Percentiles rank a stretch among this genome's conserved stretches.
These are phyloP conservation scores for Engystomops pustulosus DNA, from an alignment of 2,113 vertebrate species.

Conservation along the genomic window DNA sequence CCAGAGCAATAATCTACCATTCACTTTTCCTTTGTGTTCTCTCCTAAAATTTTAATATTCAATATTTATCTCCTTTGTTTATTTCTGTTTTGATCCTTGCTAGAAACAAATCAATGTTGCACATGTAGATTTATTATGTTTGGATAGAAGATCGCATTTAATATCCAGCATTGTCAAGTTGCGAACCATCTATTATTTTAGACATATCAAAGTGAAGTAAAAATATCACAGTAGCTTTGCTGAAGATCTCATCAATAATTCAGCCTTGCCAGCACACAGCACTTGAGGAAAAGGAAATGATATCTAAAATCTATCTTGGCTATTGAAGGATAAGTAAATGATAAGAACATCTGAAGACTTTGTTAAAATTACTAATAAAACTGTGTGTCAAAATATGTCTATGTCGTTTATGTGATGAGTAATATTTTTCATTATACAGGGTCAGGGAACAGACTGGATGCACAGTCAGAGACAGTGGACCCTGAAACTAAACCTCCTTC, in stretches of 20 bases:
- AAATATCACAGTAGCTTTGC: slow-evolving; percentile 27
- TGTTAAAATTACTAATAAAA: not conserved
- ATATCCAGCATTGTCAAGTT: not conserved
- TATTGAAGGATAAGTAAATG: slow-evolving; percentile 24
- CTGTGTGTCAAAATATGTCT: not conserved
- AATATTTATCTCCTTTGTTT: not conserved
- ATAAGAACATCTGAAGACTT: slow-evolving; percentile 1
- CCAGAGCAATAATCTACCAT: no score
- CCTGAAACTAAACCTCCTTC: no score
- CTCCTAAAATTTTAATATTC: no score
- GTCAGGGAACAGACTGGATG: no score
- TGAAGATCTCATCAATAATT: slow-evolving; percentile 54
- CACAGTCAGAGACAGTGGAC: no score
- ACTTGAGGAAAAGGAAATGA: slow-evolving; percentile 22
- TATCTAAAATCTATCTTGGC: slow-evolving; percentile 4
- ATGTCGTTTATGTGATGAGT: no score
- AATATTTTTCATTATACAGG: no score
- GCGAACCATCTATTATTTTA: slow-evolving; percentile 19
- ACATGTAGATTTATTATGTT: not conserved
- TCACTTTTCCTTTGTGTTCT: no score
- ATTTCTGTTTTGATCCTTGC: not conserved
- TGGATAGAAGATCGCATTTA: not conserved
- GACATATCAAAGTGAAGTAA: slow-evolving; percentile 43
- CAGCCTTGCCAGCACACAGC: slow-evolving; percentile 13
- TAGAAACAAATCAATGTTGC: not conserved